Evolutionary conservation across 2,888 invertebrate genomes (phyloP).

Genomic region (Salpingus planirostris): DNA sequence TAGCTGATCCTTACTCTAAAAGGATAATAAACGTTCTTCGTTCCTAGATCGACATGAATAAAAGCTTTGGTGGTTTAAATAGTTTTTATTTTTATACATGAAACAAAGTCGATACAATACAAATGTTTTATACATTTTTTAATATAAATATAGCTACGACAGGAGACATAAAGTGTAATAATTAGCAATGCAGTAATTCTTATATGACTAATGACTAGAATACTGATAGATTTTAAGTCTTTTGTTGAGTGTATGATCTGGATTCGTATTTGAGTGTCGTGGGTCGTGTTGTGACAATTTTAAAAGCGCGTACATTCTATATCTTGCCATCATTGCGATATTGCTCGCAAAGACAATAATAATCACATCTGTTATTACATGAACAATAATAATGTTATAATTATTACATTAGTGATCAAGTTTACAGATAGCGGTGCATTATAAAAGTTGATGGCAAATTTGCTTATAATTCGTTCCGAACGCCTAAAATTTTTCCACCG

Average conservation of each 20-base stretch:
- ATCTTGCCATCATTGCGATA: constrained; percentile 15
- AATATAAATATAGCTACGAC: constrained; percentile 25
- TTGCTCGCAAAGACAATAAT: too few relatives aligned
- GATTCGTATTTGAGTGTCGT: constrained; percentile 20
- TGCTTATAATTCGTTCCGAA: too few relatives aligned
- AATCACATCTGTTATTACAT: constrained; percentile 23
- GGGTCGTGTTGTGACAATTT: too few relatives aligned
- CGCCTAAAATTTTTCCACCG: too few relatives aligned
- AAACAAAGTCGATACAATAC: constrained; percentile 29
- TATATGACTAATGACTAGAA: constrained; percentile 37
- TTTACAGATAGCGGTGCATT: constrained; percentile 9
- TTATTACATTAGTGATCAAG: constrained; percentile 8
- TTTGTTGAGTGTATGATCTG: constrained; percentile 19
- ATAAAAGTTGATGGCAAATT: constrained; percentile 20
- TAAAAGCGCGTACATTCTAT: constrained; percentile 20
- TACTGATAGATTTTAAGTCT: constrained; percentile 37
- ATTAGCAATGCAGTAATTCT: constrained; percentile 24
- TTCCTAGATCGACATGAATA: too few relatives aligned
- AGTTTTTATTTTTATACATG: constrained; percentile 24
- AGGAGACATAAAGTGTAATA: constrained; percentile 22
- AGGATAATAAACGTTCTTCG: too few relatives aligned
- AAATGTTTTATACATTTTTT: constrained; percentile 27
- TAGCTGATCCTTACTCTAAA: too few relatives aligned
- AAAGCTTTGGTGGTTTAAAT: too few relatives aligned
- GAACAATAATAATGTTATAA: constrained; percentile 5